phyloP scores from a whole-genome alignment of 2,797 vertebrate genomes.

The Parauchenoglanis punctatus region DNA sequence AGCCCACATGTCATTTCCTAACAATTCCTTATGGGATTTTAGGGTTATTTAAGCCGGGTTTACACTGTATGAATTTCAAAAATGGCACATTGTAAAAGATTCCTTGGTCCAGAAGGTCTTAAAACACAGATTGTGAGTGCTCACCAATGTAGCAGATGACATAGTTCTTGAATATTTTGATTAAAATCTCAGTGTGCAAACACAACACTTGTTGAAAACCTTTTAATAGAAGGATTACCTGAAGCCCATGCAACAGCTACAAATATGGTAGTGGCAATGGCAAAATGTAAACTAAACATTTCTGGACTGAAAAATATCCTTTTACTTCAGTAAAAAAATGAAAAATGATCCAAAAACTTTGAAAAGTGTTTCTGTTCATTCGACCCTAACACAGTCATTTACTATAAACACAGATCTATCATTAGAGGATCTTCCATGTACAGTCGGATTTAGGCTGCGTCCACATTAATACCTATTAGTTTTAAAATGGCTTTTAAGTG shows the following conservation, averaged over 20 bases:
- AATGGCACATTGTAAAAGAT: conserved; percentile 9
- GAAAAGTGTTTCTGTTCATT: background rate
- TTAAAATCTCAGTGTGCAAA: background rate
- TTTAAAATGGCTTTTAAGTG: too few relatives aligned
- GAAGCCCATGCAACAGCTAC: background rate
- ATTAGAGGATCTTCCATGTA: background rate
- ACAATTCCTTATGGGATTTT: background rate
- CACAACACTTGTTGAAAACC: background rate
- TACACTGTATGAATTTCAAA: background rate
- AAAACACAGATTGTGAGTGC: background rate
- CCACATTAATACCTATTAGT: too few relatives aligned
- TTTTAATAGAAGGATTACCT: background rate
- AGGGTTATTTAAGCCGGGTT: background rate
- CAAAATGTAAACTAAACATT: background rate
- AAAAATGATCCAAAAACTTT: background rate
- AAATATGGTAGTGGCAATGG: background rate
- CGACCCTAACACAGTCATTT: background rate
- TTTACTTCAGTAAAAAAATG: background rate
- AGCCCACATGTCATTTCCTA: conserved; percentile 26
- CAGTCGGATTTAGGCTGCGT: too few relatives aligned
- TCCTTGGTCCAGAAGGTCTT: background rate
- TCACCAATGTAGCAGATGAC: background rate
- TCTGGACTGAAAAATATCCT: background rate
- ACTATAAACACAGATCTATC: background rate
- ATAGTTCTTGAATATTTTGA: background rate